Conservation (phyloP, 2,888 invertebrate species). For the Parthenolecanium corni region DNA sequence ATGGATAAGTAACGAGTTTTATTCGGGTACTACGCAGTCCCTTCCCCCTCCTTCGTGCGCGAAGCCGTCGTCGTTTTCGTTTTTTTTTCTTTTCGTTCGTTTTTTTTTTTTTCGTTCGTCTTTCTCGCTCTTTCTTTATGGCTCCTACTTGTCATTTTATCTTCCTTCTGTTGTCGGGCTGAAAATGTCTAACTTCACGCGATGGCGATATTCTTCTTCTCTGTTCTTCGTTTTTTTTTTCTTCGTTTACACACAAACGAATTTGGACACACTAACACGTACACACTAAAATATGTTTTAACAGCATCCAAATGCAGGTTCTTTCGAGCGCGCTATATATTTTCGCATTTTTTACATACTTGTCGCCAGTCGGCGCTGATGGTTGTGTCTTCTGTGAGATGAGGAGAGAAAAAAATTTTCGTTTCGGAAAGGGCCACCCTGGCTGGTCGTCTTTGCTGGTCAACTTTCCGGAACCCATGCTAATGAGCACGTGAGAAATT, state of each 20-base stretch:
- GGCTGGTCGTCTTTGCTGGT: no score
- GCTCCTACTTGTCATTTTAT: constrained; percentile 27
- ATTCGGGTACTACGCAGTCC: constrained; percentile 30
- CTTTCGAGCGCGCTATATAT: constrained; percentile 20
- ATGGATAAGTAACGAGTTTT: constrained; percentile 30
- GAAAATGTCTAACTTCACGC: constrained; percentile 28
- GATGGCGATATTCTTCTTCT: constrained; percentile 27
- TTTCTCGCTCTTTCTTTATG: constrained; percentile 19
- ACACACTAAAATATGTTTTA: no score
- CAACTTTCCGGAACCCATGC: no score
- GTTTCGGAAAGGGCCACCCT: no score
- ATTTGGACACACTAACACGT: no score
- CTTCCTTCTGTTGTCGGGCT: constrained; percentile 26
- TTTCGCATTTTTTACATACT: constrained; percentile 27
- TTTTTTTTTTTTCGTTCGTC: no score
- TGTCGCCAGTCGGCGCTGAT: constrained; percentile 28
- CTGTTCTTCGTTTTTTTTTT: background rate
- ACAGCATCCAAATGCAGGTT: constrained; percentile 22
- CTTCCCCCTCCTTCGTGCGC: constrained; percentile 18
- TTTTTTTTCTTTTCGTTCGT: no score
- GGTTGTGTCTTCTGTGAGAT: constrained; percentile 5
- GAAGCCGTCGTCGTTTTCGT: no score
- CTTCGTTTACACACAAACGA: no score
- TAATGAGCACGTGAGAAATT: no score
- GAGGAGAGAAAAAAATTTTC: no score